Conservation (phyloP, 2,113 vertebrate species). For the Zapus hudsonius region DNA sequence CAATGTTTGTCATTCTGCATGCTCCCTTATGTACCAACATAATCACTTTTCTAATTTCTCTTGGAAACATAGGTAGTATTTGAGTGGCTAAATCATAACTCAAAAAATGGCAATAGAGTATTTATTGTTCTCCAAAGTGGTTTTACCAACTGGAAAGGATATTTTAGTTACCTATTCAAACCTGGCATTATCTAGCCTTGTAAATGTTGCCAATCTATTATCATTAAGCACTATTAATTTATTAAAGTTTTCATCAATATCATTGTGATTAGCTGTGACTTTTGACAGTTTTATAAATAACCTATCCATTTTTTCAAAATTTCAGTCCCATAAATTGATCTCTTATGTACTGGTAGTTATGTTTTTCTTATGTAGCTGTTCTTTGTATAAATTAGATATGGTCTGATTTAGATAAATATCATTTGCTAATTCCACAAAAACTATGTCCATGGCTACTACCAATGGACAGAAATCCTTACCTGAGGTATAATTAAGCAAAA, state of each 20-base stretch:
- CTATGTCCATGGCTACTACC: neutral
- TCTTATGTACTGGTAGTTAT: neutral
- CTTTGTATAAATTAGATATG: constrained; percentile 21
- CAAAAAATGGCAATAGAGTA: neutral
- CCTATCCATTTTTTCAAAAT: neutral
- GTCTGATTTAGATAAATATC: neutral
- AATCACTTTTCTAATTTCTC: neutral
- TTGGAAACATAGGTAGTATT: neutral
- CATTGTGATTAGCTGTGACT: neutral
- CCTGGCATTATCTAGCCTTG: neutral
- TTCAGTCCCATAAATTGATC: neutral
- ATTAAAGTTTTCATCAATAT: neutral
- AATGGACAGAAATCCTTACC: constrained; percentile 1
- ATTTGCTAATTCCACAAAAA: constrained; percentile 3
- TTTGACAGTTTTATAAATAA: neutral
- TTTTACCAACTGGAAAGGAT: neutral
- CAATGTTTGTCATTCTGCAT: neutral
- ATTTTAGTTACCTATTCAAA: neutral
- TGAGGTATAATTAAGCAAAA: neutral
- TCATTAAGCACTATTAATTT: neutral
- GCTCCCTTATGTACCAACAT: neutral
- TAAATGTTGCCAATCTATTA: constrained; percentile 22
- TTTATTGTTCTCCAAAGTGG: neutral
- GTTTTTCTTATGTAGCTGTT: neutral
- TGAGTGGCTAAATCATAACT: neutral